These are phyloP conservation scores for Nemopilema nomurai DNA, from an alignment of 30 jellyfish, hydroid and myxozoan genomes.

Conservation along the genomic window DNA sequence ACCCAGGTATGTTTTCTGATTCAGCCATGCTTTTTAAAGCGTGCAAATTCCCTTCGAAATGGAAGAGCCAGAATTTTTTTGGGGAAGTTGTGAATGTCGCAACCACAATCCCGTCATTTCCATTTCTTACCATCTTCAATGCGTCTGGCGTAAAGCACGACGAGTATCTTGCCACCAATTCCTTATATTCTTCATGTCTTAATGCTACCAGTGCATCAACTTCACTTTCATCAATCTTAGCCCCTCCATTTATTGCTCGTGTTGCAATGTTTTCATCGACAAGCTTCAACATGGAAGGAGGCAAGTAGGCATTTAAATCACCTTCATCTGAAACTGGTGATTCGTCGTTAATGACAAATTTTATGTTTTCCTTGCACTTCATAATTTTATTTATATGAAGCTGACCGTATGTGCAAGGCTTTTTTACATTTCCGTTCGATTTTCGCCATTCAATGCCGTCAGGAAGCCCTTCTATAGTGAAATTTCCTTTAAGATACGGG, in stretches of 20 bases:
- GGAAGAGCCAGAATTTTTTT: no score
- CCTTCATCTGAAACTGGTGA: not conserved
- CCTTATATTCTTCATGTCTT: no score
- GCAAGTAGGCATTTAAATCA: not conserved
- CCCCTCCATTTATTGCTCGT: constrained; percentile 42
- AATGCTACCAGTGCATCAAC: constrained; percentile 21
- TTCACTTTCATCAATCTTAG: constrained; percentile 10
- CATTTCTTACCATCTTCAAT: no score
- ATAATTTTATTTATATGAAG: constrained; percentile 8
- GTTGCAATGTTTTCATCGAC: constrained; percentile 8
- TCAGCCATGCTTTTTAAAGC: no score
- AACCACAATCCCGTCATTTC: no score
- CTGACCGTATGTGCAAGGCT: constrained; percentile 44
- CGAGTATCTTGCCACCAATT: no score
- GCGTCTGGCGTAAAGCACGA: no score
- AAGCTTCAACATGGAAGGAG: constrained; percentile 11
- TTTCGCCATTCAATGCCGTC: no score
- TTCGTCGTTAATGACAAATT: not conserved
- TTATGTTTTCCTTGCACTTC: constrained; percentile 15
- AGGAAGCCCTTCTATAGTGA: constrained; percentile 44
- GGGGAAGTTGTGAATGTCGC: no score
- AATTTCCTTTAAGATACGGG: constrained; percentile 35
- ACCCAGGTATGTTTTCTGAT: no score
- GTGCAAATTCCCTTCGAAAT: no score
- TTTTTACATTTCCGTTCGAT: constrained; percentile 20